Percentiles rank a stretch among this genome's conserved stretches.
phyloP scores from a whole-genome alignment of 2,888 invertebrate genomes.

The Papilio protenor region DNA sequence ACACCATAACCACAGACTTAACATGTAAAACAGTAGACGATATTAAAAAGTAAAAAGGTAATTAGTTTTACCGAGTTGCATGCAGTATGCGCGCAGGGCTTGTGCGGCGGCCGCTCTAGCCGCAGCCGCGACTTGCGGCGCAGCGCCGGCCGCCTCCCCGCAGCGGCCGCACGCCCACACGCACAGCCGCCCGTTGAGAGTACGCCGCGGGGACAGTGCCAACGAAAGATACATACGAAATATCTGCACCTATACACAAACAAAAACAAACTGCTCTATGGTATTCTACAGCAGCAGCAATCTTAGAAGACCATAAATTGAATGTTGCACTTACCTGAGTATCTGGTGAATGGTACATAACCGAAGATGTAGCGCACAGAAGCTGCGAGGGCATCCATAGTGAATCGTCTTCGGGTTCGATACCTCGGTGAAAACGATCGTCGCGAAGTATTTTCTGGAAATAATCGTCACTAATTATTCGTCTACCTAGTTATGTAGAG shows the following conservation, averaged over 20 bases:
- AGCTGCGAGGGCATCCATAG: constrained; percentile 97
- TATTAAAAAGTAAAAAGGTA: constrained; percentile 53
- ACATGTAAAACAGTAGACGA: background rate
- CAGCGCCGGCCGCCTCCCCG: constrained; percentile 91
- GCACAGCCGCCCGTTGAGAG: constrained; percentile 94
- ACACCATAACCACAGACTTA: too few relatives aligned
- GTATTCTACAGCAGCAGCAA: background rate
- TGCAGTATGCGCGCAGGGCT: constrained; percentile 92
- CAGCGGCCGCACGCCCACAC: constrained; percentile 94
- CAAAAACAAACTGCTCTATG: background rate
- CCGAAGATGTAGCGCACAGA: constrained; percentile 92
- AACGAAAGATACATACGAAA: constrained; percentile 92
- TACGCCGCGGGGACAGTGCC: constrained; percentile 94
- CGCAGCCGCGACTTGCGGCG: constrained; percentile 92
- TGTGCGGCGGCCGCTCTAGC: constrained; percentile 96
- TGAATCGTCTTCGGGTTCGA: constrained; percentile 96
- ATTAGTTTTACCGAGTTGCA: constrained; percentile 87
- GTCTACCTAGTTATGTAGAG: background rate
- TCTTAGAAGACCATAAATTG: background rate
- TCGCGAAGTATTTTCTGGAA: constrained; percentile 94
- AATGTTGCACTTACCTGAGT: constrained; percentile 86
- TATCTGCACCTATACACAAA: constrained; percentile 80
- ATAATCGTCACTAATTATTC: background rate
- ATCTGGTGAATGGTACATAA: constrained; percentile 92
- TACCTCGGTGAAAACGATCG: constrained; percentile 94